Evolutionary conservation across 2,797 vertebrate genomes (phyloP).

Genomic region (Phataginus tricuspis): DNA sequence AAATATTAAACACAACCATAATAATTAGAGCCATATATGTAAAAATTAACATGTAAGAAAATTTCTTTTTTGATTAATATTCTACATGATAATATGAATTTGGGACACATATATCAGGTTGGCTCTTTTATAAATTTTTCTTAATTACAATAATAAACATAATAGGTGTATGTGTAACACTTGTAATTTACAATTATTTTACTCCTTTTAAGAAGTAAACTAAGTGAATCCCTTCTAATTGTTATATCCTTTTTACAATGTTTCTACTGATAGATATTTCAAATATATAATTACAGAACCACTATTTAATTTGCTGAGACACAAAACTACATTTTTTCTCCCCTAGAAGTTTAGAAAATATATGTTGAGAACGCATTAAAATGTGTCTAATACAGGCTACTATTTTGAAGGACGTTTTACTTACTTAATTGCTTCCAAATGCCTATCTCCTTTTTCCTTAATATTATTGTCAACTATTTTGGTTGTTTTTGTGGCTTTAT

Average conservation of each 20-base stretch:
- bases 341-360: not conserved
- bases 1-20: not conserved
- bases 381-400: not conserved
- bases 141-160: slow-evolving; percentile 41
- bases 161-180: not conserved
- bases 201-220: not conserved
- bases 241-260: not conserved
- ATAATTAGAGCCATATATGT: not conserved
- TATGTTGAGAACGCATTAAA: not conserved
- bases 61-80: not conserved
- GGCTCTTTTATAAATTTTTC: not conserved
- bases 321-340: not conserved
- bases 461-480: not conserved
- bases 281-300: not conserved
- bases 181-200: not conserved
- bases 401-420: not conserved
- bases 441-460: not conserved
- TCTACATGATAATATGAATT: not conserved
- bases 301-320: not conserved
- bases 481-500: not conserved
- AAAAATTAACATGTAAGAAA: slow-evolving; percentile 26
- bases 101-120: not conserved
- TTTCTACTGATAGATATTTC: not conserved
- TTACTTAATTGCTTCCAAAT: not conserved
- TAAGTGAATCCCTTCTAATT: not conserved